Evolutionary conservation across 2,888 invertebrate genomes (phyloP), one percentile per base, ranked within the genome.

Genomic region (Cylloceria caligata): DNA sequence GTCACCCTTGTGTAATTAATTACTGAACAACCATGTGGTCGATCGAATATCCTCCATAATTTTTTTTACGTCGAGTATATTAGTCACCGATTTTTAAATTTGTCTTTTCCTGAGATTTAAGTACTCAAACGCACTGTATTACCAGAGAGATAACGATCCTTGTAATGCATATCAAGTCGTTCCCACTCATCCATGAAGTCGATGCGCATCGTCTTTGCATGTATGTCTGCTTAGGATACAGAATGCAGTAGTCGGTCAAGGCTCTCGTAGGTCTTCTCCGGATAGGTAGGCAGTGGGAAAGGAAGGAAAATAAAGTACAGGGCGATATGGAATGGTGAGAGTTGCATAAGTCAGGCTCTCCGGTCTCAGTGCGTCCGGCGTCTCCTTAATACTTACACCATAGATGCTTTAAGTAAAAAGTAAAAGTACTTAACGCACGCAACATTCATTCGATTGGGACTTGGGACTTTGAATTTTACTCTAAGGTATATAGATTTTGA

Each of bases 261-360:
- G 62, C 62, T 65, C 60, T 68, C 19, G 36, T 81, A 62, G 36
- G 81, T 67, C 81, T 81, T 81, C 81, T 11, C 34, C 62, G 36
- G 62, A 36, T 72, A 72, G 3, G 21, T 16, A 39, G 30, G 27
- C 16, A 60, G 13, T 21, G 24, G 39, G 42, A 27, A 69, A 34
- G 42, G 55, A 52, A 42, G 62, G 19, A 21, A 36, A 47, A 55
- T 52, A 30, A 65, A 67, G 62, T 52, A 36, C 36, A 52, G 34
- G 19, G 16, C 16, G 16, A 19, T 49, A 34, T 13, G 36, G 47
- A 47, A 72, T 19, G 57, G 57, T 19, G 19, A 24, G 39, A 42
- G 77, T 81, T 81, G 77, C 77, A 72, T 77, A 77, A 81, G n/a
- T n/a, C n/a, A n/a, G n/a, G 72, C 60, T 19, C 21, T 30, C 21